phyloP scores from a whole-genome alignment of 2,888 invertebrate species.

The Buathra laborator region DNA sequence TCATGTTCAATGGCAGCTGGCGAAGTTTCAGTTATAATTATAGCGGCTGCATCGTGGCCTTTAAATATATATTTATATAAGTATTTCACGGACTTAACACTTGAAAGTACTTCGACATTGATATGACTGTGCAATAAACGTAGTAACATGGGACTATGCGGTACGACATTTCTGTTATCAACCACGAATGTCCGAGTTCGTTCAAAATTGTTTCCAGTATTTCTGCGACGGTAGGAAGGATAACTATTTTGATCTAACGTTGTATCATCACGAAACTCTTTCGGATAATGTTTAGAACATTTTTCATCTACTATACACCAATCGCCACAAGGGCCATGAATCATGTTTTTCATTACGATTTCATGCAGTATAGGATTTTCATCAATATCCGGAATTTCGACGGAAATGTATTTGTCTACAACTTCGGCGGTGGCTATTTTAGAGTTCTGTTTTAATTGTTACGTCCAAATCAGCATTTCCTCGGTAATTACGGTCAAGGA shows the following conservation, averaged over 20 bases:
- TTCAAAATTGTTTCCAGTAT: no score
- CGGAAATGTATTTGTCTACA: slow-evolving; percentile 10
- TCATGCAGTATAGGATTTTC: slow-evolving; percentile 3
- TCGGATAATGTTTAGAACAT: background rate
- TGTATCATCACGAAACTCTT: background rate
- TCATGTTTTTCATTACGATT: slow-evolving; percentile 21
- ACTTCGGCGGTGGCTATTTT: background rate
- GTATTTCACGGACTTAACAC: slow-evolving; percentile 29
- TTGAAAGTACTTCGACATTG: slow-evolving; percentile 33
- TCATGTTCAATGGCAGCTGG: background rate
- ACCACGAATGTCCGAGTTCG: no score
- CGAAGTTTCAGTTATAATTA: no score
- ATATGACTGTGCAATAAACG: slow-evolving; percentile 11
- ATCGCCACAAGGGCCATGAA: slow-evolving; percentile 43
- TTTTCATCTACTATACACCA: slow-evolving; percentile 5
- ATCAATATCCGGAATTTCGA: background rate
- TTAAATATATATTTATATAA: slow-evolving; percentile 43
- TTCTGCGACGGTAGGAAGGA: no score
- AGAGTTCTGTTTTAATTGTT: background rate
- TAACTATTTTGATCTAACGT: slow-evolving; percentile 9
- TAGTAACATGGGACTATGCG: slow-evolving; percentile 10
- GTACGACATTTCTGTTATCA: slow-evolving; percentile 15
- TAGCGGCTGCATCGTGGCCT: slow-evolving; percentile 6
- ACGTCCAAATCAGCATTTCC: slow-evolving; percentile 11
- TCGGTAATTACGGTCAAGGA: no score